Evolutionary conservation across 2,888 invertebrate genomes (phyloP).

Genomic region (Achlya flavicornis): DNA sequence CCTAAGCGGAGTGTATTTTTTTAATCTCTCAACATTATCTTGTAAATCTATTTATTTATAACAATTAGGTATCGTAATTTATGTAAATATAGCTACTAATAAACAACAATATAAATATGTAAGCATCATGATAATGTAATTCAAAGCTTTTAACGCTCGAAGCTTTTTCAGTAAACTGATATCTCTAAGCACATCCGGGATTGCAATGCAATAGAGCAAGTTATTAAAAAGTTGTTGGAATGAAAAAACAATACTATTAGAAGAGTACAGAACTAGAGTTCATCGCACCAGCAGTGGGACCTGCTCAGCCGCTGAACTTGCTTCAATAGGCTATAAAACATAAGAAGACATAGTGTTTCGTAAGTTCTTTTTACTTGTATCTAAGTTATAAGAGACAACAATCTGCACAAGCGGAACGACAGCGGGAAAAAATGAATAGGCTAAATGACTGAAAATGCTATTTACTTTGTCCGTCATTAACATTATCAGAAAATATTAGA

Average conservation of each 20-base stretch:
- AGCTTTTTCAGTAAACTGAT: background rate
- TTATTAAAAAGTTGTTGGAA: constrained; percentile 46
- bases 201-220: constrained; percentile 33
- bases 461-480: no score
- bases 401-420: background rate
- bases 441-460: no score
- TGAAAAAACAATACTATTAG: constrained; percentile 36
- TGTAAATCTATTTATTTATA: background rate
- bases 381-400: constrained; percentile 27
- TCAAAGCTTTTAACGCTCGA: background rate
- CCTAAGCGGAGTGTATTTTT: background rate
- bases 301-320: constrained; percentile 56
- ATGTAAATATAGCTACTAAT: no score
- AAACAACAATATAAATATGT: no score
- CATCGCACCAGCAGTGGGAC: constrained; percentile 50
- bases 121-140: no score
- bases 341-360: constrained; percentile 57
- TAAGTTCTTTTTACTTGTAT: constrained; percentile 50
- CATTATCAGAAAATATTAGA: no score
- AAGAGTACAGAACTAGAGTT: constrained; percentile 52
- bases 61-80: no score
- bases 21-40: background rate
- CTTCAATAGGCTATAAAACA: constrained; percentile 66
- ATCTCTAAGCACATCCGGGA: constrained; percentile 26
- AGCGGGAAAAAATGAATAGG: background rate